Conservation (phyloP, 2,113 vertebrate species). For the Hydrochoerus hydrochaeris region DNA sequence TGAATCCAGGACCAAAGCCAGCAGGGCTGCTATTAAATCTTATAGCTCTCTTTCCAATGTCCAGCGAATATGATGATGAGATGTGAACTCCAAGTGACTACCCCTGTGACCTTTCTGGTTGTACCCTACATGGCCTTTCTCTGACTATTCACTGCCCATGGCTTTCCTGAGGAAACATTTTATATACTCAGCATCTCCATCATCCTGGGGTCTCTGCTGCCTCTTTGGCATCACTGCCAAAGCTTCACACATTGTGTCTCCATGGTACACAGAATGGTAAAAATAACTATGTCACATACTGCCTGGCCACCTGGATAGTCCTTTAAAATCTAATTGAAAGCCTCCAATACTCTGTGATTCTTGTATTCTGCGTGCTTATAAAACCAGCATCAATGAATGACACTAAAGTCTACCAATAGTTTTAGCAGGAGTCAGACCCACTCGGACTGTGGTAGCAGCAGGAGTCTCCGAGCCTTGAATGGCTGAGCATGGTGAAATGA, state of each 20-base stretch:
- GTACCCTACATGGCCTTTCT: neutral
- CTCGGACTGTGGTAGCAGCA: neutral
- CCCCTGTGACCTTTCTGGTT: neutral
- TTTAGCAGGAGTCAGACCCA: neutral
- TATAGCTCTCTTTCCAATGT: neutral
- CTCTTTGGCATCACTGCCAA: neutral
- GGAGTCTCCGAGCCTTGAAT: neutral
- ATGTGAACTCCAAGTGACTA: neutral
- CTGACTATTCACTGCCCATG: neutral
- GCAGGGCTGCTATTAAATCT: neutral
- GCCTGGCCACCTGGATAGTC: neutral
- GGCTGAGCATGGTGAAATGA: neutral
- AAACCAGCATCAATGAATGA: neutral
- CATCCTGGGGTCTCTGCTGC: neutral
- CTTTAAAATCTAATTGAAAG: neutral
- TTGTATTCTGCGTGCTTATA: neutral
- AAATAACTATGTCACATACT: neutral
- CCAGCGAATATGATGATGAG: neutral
- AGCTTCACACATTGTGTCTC: neutral
- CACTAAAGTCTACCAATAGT: neutral
- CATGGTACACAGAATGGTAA: neutral
- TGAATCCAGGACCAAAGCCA: neutral
- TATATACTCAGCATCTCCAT: neutral
- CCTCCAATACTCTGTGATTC: neutral
- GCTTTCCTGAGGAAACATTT: neutral